Evolutionary conservation across 2,888 invertebrate genomes (phyloP), one percentile per base, ranked within the genome.

Genomic region (Cataglyphis rosenhaueri): DNA sequence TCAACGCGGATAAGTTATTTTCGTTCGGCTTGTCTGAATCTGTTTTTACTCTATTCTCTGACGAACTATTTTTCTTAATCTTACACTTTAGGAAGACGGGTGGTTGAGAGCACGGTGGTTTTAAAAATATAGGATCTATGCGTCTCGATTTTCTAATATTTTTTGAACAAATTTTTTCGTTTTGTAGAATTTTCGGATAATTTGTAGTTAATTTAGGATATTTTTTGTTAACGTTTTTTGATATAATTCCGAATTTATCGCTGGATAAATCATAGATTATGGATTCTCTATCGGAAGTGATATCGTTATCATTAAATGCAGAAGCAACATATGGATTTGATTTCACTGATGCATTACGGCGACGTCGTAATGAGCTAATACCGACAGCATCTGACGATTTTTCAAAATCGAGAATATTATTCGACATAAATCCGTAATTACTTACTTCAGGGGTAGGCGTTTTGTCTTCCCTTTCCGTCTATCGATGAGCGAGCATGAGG

Each of bases 401-500:
- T 86, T 91, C 90, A 83, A 85, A 84, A 89, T 87, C 87, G 87
- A 87, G 76, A 87, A 89, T 92, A 91, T 90, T 90, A 91, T 88
- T 91, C 91, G 91, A 81, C 78, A 90, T 90, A 88, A 91, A 82
- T 76, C 87, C 89, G 83, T 86, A 91, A 88, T 89, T 94, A 94
- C 94, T 94, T 94, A 94, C 94, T 93, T 94, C 94, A 86, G 93
- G 92, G 61, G 92, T 92, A 64, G 92, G 44, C 82, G 92, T 85
- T 86, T 92, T 92, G 87, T 94, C 93, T 86, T 93, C 93, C 86
- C 87, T 94, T 92, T 93, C 93, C 91, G 92, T 21, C 94, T 94
- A 92, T 91, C 88, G 88, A 79, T 84, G 85, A 83, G 93, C 70
- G 88, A 92, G 93, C 93, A 92, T 93, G 87, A 92, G 93, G 87